Conservation (phyloP, 2,797 vertebrate genomes). For the Bufotes viridis region DNA sequence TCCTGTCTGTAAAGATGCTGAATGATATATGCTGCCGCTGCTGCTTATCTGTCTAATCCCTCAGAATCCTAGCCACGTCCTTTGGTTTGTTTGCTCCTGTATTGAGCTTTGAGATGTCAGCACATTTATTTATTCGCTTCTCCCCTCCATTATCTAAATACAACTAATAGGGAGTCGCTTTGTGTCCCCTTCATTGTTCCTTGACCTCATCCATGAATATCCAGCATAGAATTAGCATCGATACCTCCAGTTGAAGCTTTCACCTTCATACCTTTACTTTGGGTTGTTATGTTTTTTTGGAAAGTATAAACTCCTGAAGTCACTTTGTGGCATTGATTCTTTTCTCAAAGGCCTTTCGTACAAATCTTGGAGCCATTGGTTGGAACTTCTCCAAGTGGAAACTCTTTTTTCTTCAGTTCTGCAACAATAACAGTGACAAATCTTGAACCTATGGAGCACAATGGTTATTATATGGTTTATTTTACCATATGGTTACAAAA, state of each 20-base stretch:
- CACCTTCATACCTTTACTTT: conserved; percentile 28
- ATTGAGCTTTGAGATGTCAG: conserved; percentile 53
- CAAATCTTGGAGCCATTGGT: neutral
- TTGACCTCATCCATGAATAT: conserved; percentile 55
- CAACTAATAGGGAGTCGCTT: conserved; percentile 33
- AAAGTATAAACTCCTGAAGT: conserved; percentile 50
- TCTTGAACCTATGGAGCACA: too few species aligned
- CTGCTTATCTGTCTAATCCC: conserved; percentile 56
- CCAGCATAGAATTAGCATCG: conserved; percentile 33
- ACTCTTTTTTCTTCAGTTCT: neutral
- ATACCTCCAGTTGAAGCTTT: neutral
- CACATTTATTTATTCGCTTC: conserved; percentile 42
- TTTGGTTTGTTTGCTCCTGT: conserved; percentile 42
- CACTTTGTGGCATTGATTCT: conserved; percentile 50
- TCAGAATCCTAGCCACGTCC: conserved; percentile 44
- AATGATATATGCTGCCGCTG: conserved; percentile 44
- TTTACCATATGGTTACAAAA: too few species aligned
- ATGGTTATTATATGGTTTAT: too few species aligned
- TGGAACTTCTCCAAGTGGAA: conserved; percentile 4
- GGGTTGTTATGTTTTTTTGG: neutral
- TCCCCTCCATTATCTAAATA: conserved; percentile 52
- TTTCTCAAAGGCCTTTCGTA: conserved; percentile 7
- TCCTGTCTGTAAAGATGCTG: conserved; percentile 36
- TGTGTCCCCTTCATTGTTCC: conserved; percentile 54
- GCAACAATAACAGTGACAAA: neutral